Evolutionary conservation across 2,797 vertebrate genomes (phyloP).

Genomic region (Menidia menidia): DNA sequence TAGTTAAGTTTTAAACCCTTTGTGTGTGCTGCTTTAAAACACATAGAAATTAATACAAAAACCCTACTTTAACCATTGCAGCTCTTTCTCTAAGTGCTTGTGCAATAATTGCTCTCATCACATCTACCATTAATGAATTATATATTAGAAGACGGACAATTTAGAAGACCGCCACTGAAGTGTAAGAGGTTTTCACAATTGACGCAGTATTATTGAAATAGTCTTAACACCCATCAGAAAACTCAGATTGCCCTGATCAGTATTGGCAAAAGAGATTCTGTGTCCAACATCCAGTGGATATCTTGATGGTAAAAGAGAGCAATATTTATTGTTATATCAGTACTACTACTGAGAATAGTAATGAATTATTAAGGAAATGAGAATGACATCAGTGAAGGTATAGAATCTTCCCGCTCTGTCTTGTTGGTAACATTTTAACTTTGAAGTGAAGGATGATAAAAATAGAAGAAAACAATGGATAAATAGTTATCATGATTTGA

Average conservation of each 20-base stretch:
- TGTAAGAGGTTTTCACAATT: background rate
- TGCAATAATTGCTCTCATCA: background rate
- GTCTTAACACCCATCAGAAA: too few species aligned
- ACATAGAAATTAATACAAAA: background rate
- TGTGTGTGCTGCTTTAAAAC: too few species aligned
- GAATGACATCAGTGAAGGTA: too few species aligned
- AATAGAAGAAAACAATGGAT: too few species aligned
- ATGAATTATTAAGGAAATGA: background rate
- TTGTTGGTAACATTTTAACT: background rate
- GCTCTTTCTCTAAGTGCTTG: background rate
- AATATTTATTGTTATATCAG: too few species aligned
- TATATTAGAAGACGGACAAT: background rate
- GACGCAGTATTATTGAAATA: background rate
- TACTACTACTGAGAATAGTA: background rate
- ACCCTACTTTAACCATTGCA: background rate
- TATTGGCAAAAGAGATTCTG: too few species aligned
- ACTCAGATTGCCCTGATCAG: too few species aligned
- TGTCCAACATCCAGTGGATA: background rate
- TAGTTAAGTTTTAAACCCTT: too few species aligned
- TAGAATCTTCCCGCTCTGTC: background rate
- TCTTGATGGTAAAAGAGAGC: background rate
- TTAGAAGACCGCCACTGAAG: background rate
- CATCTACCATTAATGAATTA: background rate
- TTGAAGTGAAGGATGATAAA: background rate
- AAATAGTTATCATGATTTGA: background rate